Evolutionary conservation across 2,797 vertebrate genomes (phyloP), one percentile per base, ranked within the genome.

Genomic region (Myiotriccus ornatus): DNA sequence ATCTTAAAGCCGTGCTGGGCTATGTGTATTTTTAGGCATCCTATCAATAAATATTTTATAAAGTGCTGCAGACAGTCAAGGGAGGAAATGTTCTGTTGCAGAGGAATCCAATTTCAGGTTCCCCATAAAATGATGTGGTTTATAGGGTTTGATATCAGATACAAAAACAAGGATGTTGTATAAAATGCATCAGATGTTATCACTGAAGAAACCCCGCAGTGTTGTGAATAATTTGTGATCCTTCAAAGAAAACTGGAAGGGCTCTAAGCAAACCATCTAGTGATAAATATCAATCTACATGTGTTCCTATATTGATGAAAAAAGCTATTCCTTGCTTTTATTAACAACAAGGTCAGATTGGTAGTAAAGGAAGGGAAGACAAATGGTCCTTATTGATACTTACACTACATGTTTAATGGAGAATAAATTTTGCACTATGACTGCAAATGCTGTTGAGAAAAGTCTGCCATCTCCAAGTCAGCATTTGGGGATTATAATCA

Each of bases 1-100:
- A 75, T 65, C 32, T 94, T 84, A 94, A 91, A 84, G 52, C 87
- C 95, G 10, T 70, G 71, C 85, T 84, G 87, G 93, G 76, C 39
- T 90, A 32, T 90, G 55, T 89, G 62, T 96, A 95, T 94, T 96
- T 97, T 97, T 94, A 96, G 95, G 63, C 75, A 77, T 95, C 91
- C 86, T 95, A 84, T 85, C 91, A 94, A 95, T 97, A 96, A 96
- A 94, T 97, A 92, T 96, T 97, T 97, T 90, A 95, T 96, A 85
- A 95, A 96, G 52, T 89, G 55, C 84, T 90, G 74, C 70, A 74
- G 87, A 93, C 52, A 89, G 71, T 92, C 34, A 10, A 91, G 87
- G 86, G 87, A 94, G 84, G 91, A 97, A 90, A 70, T 88, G 56
- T 78, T 94, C 95, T 84, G 77, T 92, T 91, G 78, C 70, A 94